Evolutionary conservation across 2,888 invertebrate species (phyloP), one percentile per base, ranked within the genome.

Genomic region (Augochlorella aurata): DNA sequence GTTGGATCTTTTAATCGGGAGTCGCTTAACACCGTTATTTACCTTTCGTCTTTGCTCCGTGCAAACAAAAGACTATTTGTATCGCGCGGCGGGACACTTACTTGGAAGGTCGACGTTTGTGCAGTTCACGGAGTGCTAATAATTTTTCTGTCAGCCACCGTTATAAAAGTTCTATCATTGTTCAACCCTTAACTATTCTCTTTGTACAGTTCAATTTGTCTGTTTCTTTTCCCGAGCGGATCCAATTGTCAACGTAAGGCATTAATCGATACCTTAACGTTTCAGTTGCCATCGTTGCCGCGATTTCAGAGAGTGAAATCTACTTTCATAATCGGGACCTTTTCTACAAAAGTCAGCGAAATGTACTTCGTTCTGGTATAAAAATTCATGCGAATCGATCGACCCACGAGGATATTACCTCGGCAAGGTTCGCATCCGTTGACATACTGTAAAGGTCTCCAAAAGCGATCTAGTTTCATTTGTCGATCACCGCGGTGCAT

Each of bases 61-160:
- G 77, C 81, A 87, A 86, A 86, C 80, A 86, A 84, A 84, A 81
- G 85, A 63, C 72, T 76, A 71, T 74, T 77, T 79, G 82, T 82
- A 81, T 81, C 77, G 70, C 58, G 24, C 24, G 72, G 74, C 77
- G 81, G 74, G 67, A 29, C 10, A 65, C 45, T 71, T 44, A n/a
- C 73, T 69, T 67, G 50, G 79, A 77, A 75, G 74, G 52, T 38
- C 47, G 70, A 73, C 58, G 61, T 65, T 74, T 54, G 77, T 44
- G 71, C 18, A 21, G 47, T 50, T 14, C 66, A 44, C 50, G n/a
- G 14, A 81, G 70, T 67, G 74, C 61, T 74, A 77, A 83, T 80
- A 68, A 82, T 82, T 79, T 82, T 85, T 75, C 63, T 24, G n/a
- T 45, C 61, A 18, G 10, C 61, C 38, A 12, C 58, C 29, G 16